Base-by-base conservation (phyloP, 2,113 vertebrate genomes). In the Siphamia tubifer region DNA sequence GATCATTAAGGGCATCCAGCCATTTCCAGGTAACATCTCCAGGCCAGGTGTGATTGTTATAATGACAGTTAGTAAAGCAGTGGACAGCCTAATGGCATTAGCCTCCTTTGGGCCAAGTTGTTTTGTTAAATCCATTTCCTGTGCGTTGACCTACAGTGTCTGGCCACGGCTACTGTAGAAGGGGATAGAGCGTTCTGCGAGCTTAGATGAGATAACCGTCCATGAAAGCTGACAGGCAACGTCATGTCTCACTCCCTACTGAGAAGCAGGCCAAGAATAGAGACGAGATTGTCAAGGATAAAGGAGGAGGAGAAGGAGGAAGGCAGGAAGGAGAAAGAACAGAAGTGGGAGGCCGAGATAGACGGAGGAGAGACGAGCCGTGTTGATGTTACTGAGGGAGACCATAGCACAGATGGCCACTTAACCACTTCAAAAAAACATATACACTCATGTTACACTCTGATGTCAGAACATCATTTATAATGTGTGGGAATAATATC, bases 201-300 rank as follows among this genome's bases (percentile, higher is more conserved):
- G 79, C 53, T 89, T 89, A 84, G 85, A 89, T 34, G 57, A 80
- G 88, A 86, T 86, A 81, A 84, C 45, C 7, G 65, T 78, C 56
- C 16, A 36, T 15, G 60, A 61, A 79, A 67, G 60, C 83, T 75
- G 75, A 77, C 76, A 62, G 73, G 60, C 55, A 42, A 82, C 69
- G 38, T 85, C 76, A 86, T 30, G 52, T 69, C 73, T 79, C 72
- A 20, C 48, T 86, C 75, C 65, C 62, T 60, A 66, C 67, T 62
- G 62, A 84, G 82, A 82, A 70, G 55, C 64, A 9, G 58, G 64
- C 76, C 79, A 57, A 78, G 75, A 89, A 89, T 88, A 91, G 85
- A 79, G 58, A 81, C 15, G 47, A 78, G 78, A 85, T 82, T 45
- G 86, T 74, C 51, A 57, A 23, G 83, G 82, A 84, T 88, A 81